Evolutionary conservation across 2,888 invertebrate genomes (phyloP), one percentile per base, ranked within the genome.

Genomic region (Aethes cnicana): DNA sequence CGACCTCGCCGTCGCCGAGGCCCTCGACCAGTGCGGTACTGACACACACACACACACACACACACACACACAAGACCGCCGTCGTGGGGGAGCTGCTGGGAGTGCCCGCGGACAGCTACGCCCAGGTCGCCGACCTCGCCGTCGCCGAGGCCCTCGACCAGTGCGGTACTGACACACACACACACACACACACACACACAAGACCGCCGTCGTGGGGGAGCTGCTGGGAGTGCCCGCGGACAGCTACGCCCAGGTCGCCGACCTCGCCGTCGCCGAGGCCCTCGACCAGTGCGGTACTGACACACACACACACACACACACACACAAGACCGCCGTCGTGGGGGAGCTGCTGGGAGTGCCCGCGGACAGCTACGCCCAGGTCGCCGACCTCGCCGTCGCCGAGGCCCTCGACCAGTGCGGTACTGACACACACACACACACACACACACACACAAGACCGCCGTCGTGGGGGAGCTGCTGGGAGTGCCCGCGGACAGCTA

Each of bases 1-100:
- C 0, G 87, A 89, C 49, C 57, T 88, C 3, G 85, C 85, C 26
- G 78, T 83, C 0, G 85, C 83, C 0, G 87, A 86, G 2, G 75
- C 82, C 1, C 50, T 77, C 21, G 81, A 84, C 0, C 73, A 78
- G 42, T 73, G 81, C 48, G 86, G 86, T 86, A 1, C 58, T 81
- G 68, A 0, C 7, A 6, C 8, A n/a, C n/a, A n/a, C n/a, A n/a
- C n/a, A n/a, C n/a, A n/a, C n/a, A n/a, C n/a, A n/a, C n/a, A n/a
- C n/a, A n/a, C n/a, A n/a, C n/a, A n/a, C n/a, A n/a, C n/a, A n/a
- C n/a, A n/a, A n/a, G n/a, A n/a, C n/a, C n/a, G n/a, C n/a, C n/a
- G n/a, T 81, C 1, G 86, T 85, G 56, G 77, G 69, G 1, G 64
- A 66, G 2, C 56, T 74, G 58, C 62, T 88, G 54, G 81, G 81